Evolutionary conservation across 2,888 invertebrate species (phyloP), one percentile per base, ranked within the genome.

Genomic region (Meghimatium bilineatum): DNA sequence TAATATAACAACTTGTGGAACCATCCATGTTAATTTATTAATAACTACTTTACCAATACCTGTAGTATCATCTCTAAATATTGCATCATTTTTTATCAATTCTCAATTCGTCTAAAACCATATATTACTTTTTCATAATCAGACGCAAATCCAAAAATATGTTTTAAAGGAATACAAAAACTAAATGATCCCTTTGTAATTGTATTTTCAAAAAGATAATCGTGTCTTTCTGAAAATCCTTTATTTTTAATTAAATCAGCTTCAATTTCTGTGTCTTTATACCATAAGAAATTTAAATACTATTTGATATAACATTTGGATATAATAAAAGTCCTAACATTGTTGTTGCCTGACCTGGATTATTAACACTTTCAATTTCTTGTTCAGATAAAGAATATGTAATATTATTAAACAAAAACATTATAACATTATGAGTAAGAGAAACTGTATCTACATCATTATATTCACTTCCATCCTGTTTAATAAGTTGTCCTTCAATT

Each of bases 131-230:
- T 79, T 0, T 67, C 23, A 52, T 79, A 79, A 23, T 79, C 67
- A 20, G 23, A 67, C n/a, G 49, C 26, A 69, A 69, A 79, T 32
- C 79, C 79, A 49, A 79, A 79, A 44, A 67, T 77, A 63, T 79
- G 79, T 79, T 79, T 79, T 69, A 79, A 69, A 38, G 79, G 69
- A 69, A 79, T 79, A 29, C 78, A 36, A 1, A 78, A 63, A 67
- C 78, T 38, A 78, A 78, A 78, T 66, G 78, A 44, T 44, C 78
- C 66, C 44, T 78, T 66, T 66, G 17, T 38, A 17, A n/a, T 20
- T 10, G 67, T 17, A 29, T 60, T 26, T 60, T 76, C 26, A 34
- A 76, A 34, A 76, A 76, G 52, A 32, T 34, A 56, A 56, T 56
- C 26, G 20, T 78, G 63, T 38, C 78, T 66, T 60, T 26, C 29